Percentiles rank a stretch among this genome's conserved stretches.
These are phyloP conservation scores for Drosophila gunungcola DNA, from an alignment of 1,140 invertebrate genomes.

Conservation along the genomic window DNA sequence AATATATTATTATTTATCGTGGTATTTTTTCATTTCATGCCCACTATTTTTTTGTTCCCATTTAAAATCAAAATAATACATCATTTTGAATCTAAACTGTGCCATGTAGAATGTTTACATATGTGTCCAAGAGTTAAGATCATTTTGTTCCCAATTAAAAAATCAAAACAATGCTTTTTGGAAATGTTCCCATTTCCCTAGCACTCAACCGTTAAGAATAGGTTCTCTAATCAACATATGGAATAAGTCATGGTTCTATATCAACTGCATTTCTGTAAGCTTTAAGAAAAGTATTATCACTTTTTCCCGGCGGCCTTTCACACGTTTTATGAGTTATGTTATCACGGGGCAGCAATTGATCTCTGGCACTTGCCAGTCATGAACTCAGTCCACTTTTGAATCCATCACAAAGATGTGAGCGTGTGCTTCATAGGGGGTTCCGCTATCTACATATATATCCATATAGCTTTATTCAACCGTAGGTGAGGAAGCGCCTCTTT, in stretches of 20 bases:
- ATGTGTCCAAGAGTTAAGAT: too few species aligned
- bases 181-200: conserved; percentile 10
- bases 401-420: conserved; percentile 15
- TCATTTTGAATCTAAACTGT: not conserved
- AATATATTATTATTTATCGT: too few species aligned
- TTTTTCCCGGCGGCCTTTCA: conserved; percentile 27
- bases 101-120: not conserved
- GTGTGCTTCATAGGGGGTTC: conserved; percentile 13
- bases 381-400: conserved; percentile 24
- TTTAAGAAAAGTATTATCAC: conserved; percentile 16
- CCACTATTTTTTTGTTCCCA: not conserved
- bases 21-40: not conserved
- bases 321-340: conserved; percentile 44
- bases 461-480: not conserved
- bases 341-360: conserved; percentile 67
- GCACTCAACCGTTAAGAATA: conserved; percentile 19
- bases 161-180: not conserved
- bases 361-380: conserved; percentile 51
- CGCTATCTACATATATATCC: not conserved
- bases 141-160: not conserved
- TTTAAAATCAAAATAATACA: not conserved
- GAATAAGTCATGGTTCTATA: conserved; percentile 16
- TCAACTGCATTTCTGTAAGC: conserved; percentile 5
- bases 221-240: conserved; percentile 7
- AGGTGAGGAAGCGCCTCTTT: conserved; percentile 17